Conservation (phyloP, 2,113 vertebrate species). For the Astatoreochromis straeleni region DNA sequence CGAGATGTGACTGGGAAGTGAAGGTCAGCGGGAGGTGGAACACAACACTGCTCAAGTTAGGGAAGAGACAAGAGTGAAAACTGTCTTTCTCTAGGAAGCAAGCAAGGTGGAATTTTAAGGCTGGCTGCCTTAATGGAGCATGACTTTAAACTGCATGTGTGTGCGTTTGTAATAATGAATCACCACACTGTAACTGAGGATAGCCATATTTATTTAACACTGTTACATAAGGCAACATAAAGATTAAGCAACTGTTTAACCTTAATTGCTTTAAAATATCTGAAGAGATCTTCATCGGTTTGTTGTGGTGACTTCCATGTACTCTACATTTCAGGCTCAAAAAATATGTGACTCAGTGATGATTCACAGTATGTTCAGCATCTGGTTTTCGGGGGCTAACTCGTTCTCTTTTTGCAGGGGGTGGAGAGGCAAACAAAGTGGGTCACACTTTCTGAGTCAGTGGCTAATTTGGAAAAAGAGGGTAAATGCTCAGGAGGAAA, state of each 20-base stretch:
- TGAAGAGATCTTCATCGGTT: background rate
- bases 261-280: background rate
- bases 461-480: constrained; percentile 22
- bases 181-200: background rate
- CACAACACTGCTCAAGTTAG: constrained; percentile 2
- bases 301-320: background rate
- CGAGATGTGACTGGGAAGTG: background rate
- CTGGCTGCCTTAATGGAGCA: background rate
- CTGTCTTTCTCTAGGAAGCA: background rate
- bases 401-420: constrained; percentile 15
- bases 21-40: background rate
- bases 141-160: background rate
- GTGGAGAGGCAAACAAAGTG: constrained; percentile 37
- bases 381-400: constrained; percentile 29
- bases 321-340: background rate
- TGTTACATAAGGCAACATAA: background rate
- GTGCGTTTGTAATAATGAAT: background rate
- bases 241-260: background rate
- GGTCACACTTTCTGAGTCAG: constrained; percentile 59
- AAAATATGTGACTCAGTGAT: constrained; percentile 1
- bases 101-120: background rate
- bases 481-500: constrained; percentile 18
- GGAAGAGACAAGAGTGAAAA: background rate
- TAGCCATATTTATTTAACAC: background rate
- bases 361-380: constrained; percentile 10